Conservation (phyloP, 2,888 invertebrate species). For the Biston betularia region DNA sequence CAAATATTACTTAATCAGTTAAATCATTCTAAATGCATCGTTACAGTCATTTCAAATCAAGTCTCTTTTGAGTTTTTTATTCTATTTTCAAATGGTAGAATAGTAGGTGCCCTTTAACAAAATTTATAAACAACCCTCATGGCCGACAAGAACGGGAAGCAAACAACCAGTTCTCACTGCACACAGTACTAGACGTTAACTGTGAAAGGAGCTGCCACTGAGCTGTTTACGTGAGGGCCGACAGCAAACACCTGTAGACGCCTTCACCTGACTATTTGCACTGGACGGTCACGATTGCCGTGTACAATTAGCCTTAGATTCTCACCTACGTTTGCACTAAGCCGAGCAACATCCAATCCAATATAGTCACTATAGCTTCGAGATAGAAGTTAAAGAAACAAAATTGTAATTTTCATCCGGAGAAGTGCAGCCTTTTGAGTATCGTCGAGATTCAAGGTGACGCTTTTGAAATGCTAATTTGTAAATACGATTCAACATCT, state of each 20-base stretch:
- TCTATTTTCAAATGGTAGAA: not conserved
- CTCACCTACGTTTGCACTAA: slow-evolving; percentile 58
- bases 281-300: slow-evolving; percentile 75
- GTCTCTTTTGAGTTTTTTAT: too few relatives aligned
- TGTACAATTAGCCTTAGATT: slow-evolving; percentile 79
- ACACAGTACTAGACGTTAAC: slow-evolving; percentile 42
- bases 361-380: slow-evolving; percentile 34
- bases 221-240: slow-evolving; percentile 81
- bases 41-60: too few relatives aligned
- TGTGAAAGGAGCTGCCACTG: slow-evolving; percentile 69
- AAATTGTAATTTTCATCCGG: slow-evolving; percentile 24
- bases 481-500: slow-evolving; percentile 46
- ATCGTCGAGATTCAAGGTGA: slow-evolving; percentile 54
- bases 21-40: too few relatives aligned
- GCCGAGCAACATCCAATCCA: slow-evolving; percentile 17
- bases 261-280: slow-evolving; percentile 73
- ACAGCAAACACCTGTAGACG: slow-evolving; percentile 79
- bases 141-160: slow-evolving; percentile 23
- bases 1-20: too few relatives aligned
- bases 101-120: not conserved
- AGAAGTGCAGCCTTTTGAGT: slow-evolving; percentile 61
- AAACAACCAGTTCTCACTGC: slow-evolving; percentile 38
- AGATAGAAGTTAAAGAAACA: slow-evolving; percentile 15
- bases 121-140: slow-evolving; percentile 20
- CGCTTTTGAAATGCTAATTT: slow-evolving; percentile 52